Evolutionary conservation across 2,888 invertebrate species (phyloP), one percentile per base, ranked within the genome.

Genomic region (Chrysodeixis includens): DNA sequence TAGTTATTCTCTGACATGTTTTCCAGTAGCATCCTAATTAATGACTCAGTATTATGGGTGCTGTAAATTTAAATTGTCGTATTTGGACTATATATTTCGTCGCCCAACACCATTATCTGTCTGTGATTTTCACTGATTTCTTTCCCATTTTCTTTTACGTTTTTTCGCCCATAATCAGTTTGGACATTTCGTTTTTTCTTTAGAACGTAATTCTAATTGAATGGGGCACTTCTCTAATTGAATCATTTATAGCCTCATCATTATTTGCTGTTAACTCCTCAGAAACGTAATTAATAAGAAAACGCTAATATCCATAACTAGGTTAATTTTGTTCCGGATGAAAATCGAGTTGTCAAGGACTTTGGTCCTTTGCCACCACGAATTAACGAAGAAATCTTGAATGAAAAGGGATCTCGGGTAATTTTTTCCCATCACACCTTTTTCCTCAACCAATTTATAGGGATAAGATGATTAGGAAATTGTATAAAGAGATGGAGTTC

Each of bases 391-490:
- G 51, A 62, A 65, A 49, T 60, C 53, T 62, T 52, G 46, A 62
- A 65, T 54, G 65, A 32, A 53, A 75, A 60, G 35, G 66, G 76
- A 71, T 66, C 49, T 30, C 18, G 40, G 69, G 66, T 69, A 71
- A 66, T 77, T 77, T 79, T 49, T 73, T 68, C 49, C 54, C 44
- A 69, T 69, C 69, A 74, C 80, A 79, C 80, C 76, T 78, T 76
- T 77, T 69, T 71, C 30, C 62, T 12, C 54, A 51, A 52, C 52
- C 76, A 79, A 74, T 78, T 74, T 71, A 54, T 65, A 30, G 54
- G 71, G 74, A 68, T 76, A 79, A 76, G 67, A 53, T 55, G 57
- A 74, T 79, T 69, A 71, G 56, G 67, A 14, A 62, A 69, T 57
- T 58, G 62, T 40, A 62, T 66, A 70, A 66, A 69, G 58, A 54